phyloP scores from a whole-genome alignment of 1,140 invertebrate genomes.

The Scylla paramamosain region DNA sequence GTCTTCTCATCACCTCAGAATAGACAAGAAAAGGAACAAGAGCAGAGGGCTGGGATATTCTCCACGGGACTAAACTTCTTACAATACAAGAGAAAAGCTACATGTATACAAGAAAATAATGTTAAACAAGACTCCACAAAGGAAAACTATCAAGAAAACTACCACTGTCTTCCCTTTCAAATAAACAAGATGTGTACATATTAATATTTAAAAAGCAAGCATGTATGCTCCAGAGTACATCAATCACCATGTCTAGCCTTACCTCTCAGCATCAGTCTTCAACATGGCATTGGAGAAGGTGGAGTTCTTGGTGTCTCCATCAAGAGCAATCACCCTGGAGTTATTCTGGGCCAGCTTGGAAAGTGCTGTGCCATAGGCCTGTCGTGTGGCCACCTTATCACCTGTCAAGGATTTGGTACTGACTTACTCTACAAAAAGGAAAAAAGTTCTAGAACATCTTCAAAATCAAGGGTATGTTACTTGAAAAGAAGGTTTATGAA shows the following conservation, averaged over 20 bases:
- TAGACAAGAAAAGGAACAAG: no score
- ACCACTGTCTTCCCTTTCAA: no score
- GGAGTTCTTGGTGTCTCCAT: conserved; percentile 99
- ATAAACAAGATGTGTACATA: no score
- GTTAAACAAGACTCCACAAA: no score
- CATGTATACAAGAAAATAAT: no score
- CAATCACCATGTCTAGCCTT: background rate
- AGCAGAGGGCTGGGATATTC: no score
- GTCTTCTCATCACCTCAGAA: no score
- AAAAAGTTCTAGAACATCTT: background rate
- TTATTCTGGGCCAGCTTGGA: conserved; percentile 93
- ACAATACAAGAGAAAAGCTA: no score
- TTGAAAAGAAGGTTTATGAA: no score
- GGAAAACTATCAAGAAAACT: no score
- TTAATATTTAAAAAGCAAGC: no score
- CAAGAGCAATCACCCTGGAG: conserved; percentile 92
- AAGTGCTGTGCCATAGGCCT: conserved; percentile 96
- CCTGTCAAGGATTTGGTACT: conserved; percentile 80
- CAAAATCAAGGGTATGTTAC: background rate
- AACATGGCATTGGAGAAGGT: conserved; percentile 87
- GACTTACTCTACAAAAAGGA: background rate
- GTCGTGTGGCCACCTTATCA: conserved; percentile 92
- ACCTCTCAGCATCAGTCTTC: conserved; percentile 74
- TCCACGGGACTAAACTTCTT: no score
- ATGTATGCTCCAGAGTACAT: background rate